These are phyloP conservation scores for Drosophila diplacantha DNA, from an alignment of 2,888 invertebrate genomes.

Conservation along the genomic window DNA sequence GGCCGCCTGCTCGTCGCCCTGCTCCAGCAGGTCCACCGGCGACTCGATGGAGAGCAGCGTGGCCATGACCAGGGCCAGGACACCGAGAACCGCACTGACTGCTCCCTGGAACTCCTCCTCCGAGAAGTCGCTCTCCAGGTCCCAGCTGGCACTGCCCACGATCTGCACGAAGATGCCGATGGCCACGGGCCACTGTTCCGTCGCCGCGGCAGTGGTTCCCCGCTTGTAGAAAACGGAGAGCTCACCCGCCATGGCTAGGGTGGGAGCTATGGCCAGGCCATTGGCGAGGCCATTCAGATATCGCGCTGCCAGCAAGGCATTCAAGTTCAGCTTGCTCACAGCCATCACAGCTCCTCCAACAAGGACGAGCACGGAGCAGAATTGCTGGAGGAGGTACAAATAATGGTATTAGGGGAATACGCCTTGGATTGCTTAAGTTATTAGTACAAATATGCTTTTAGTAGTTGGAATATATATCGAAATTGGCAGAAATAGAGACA, in stretches of 20 bases:
- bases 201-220: constrained; percentile 58
- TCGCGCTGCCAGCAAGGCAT: constrained; percentile 51
- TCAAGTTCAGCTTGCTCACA: constrained; percentile 17
- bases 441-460: too few relatives aligned
- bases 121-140: constrained; percentile 41
- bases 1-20: constrained; percentile 57
- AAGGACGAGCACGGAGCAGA: constrained; percentile 53
- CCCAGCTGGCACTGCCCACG: constrained; percentile 46
- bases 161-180: constrained; percentile 70
- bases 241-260: constrained; percentile 71
- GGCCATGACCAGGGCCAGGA: constrained; percentile 46
- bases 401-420: background rate
- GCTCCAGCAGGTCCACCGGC: constrained; percentile 60
- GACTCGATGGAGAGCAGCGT: constrained; percentile 64
- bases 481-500: too few relatives aligned
- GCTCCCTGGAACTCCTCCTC: constrained; percentile 61
- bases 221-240: constrained; percentile 59
- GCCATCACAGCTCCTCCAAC: constrained; percentile 54
- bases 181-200: constrained; percentile 60
- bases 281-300: constrained; percentile 68
- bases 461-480: too few relatives aligned
- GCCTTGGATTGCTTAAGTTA: background rate
- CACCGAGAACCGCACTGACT: constrained; percentile 54
- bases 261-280: constrained; percentile 66
- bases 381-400: constrained; percentile 19